A percentile compares a stretch with the other conserved stretches of the same genome.
Evolutionary conservation across 1,140 invertebrate genomes (phyloP).

Genomic region (Aphaenogaster floridana): DNA sequence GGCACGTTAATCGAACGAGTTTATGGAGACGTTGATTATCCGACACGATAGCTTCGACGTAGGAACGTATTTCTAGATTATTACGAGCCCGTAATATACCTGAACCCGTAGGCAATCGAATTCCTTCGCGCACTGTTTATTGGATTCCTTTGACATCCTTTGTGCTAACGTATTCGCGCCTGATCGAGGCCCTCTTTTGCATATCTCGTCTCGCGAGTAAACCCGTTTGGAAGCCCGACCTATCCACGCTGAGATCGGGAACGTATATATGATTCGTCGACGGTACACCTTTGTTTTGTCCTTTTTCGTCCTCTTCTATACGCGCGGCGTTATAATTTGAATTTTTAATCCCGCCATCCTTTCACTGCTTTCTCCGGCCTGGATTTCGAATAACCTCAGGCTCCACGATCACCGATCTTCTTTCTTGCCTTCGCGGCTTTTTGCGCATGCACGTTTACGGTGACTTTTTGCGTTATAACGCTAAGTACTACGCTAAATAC

Average conservation of each 20-base stretch:
- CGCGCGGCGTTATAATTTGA: constrained; percentile 54
- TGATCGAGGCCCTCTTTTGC: constrained; percentile 53
- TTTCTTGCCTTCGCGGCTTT: background rate
- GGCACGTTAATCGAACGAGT: constrained; percentile 35
- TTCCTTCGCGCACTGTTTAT: constrained; percentile 56
- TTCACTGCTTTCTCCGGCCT: constrained; percentile 63
- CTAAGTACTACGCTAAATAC: background rate
- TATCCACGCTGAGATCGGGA: constrained; percentile 24
- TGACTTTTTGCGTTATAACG: background rate
- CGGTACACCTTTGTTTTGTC: constrained; percentile 14
- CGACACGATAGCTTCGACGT: background rate
- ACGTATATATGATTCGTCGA: constrained; percentile 20
- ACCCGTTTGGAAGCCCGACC: constrained; percentile 22
- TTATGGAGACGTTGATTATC: constrained; percentile 47
- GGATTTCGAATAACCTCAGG: constrained; percentile 42
- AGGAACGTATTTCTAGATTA: constrained; percentile 56
- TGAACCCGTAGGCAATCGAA: constrained; percentile 47
- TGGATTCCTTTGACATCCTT: constrained; percentile 66
- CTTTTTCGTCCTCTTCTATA: background rate
- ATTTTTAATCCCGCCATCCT: constrained; percentile 55
- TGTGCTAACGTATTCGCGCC: constrained; percentile 40
- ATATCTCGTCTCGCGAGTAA: constrained; percentile 39
- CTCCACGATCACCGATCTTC: constrained; percentile 9
- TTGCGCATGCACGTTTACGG: background rate
- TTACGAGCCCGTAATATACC: constrained; percentile 52